Evolutionary conservation across 2,888 invertebrate genomes (phyloP).

Genomic region (Dasypolia templi): DNA sequence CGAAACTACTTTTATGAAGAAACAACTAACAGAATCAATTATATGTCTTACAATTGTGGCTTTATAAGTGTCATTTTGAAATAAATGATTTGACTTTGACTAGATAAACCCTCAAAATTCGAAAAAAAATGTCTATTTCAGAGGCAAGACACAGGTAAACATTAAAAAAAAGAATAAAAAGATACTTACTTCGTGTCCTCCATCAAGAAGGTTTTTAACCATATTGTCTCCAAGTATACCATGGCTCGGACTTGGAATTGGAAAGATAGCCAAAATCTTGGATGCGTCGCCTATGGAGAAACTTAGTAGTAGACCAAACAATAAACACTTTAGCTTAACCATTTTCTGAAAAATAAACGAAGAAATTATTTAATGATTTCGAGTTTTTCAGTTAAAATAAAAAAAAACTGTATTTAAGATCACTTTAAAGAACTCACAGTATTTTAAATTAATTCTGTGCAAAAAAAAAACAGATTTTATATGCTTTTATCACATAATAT

Average conservation of each 20-base stretch:
- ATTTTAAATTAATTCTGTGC: background rate
- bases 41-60: too few species aligned
- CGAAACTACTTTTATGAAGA: too few species aligned
- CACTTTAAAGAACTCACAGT: background rate
- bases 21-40: too few species aligned
- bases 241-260: conserved; percentile 75
- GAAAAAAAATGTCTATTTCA: too few species aligned
- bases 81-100: background rate
- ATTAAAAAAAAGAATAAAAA: background rate
- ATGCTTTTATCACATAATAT: background rate
- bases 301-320: conserved; percentile 52
- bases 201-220: conserved; percentile 71
- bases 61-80: too few species aligned
- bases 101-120: too few species aligned
- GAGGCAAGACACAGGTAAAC: background rate
- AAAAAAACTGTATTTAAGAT: too few species aligned
- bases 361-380: background rate
- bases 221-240: conserved; percentile 75
- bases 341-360: conserved; percentile 22
- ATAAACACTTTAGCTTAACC: conserved; percentile 20
- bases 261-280: conserved; percentile 73
- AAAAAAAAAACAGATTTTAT: too few species aligned
- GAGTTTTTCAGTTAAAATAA: too few species aligned
- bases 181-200: conserved; percentile 77
- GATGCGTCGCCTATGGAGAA: too few species aligned